phyloP scores from a whole-genome alignment of 1,140 invertebrate genomes.

The Scaptomyza pallida region DNA sequence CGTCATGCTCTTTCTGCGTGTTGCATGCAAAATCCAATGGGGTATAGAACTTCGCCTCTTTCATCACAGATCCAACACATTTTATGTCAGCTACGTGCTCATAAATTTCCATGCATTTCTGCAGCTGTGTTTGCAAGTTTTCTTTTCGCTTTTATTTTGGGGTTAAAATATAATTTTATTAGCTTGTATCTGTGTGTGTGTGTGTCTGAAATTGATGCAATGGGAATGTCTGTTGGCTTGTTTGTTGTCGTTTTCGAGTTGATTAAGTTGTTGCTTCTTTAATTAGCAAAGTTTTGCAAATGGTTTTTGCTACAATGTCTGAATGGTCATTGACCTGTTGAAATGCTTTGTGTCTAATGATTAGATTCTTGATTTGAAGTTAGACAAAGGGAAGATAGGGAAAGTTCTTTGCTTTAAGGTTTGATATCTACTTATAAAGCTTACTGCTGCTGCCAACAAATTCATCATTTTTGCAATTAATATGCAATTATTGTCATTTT shows the following conservation, averaged over 20 bases:
- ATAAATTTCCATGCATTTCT: conserved; percentile 62
- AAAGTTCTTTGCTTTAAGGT: too few relatives aligned
- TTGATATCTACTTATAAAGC: too few relatives aligned
- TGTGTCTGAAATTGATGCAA: conserved; percentile 30
- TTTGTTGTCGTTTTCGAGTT: conserved; percentile 28
- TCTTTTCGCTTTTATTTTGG: conserved; percentile 26
- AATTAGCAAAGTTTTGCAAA: conserved; percentile 67
- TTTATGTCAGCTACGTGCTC: conserved; percentile 70
- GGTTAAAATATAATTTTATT: conserved; percentile 51
- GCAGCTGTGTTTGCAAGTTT: conserved; percentile 5
- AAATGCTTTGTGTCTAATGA: conserved; percentile 5
- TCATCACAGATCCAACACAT: conserved; percentile 23
- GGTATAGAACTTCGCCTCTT: neutral
- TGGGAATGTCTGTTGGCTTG: neutral
- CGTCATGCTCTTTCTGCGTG: conserved; percentile 39
- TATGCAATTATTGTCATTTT: conserved; percentile 71
- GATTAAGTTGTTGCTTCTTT: conserved; percentile 47
- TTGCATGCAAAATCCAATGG: conserved; percentile 39
- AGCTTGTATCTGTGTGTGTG: conserved; percentile 35
- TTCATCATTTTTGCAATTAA: conserved; percentile 64
- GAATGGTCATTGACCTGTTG: conserved; percentile 24
- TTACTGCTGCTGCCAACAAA: conserved; percentile 23
- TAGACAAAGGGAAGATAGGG: neutral
- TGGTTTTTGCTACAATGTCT: conserved; percentile 8
- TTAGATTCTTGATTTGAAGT: neutral